These are phyloP conservation scores for Malacoctenus gilli DNA, from an alignment of 2,797 vertebrate genomes.

Conservation along the genomic window DNA sequence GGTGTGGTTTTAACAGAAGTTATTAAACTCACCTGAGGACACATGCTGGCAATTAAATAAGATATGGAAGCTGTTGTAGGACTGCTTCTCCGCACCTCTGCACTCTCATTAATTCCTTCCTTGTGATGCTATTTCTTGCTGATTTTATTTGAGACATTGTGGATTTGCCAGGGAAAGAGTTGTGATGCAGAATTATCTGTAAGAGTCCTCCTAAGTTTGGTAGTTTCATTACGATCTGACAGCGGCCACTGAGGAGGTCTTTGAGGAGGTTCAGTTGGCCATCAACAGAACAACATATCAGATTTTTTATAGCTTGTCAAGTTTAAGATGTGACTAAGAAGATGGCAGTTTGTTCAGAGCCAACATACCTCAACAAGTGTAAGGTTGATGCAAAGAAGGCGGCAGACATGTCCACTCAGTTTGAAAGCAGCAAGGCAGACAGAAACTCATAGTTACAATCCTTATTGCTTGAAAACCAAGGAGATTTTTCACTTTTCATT, in stretches of 20 bases:
- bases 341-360: no score
- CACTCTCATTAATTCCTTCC: conserved; percentile 29
- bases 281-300: conserved; percentile 1
- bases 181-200: conserved; percentile 25
- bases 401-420: no score
- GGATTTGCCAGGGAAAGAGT: conserved; percentile 15
- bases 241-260: not conserved
- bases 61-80: conserved; percentile 15
- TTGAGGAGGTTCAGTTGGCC: not conserved
- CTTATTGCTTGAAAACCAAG: no score
- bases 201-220: conserved; percentile 23
- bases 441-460: no score
- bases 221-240: conserved; percentile 2
- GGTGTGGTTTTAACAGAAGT: conserved; percentile 37
- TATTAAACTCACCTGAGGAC: conserved; percentile 57
- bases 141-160: conserved; percentile 36
- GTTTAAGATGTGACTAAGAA: no score
- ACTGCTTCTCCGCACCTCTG: conserved; percentile 12
- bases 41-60: conserved; percentile 33
- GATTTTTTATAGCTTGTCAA: no score
- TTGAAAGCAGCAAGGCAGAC: no score
- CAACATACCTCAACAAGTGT: no score
- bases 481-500: no score
- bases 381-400: no score
- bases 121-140: conserved; percentile 6